These are phyloP conservation scores for Chanos chanos DNA, from an alignment of 2,797 vertebrate genomes.

Conservation along the genomic window DNA sequence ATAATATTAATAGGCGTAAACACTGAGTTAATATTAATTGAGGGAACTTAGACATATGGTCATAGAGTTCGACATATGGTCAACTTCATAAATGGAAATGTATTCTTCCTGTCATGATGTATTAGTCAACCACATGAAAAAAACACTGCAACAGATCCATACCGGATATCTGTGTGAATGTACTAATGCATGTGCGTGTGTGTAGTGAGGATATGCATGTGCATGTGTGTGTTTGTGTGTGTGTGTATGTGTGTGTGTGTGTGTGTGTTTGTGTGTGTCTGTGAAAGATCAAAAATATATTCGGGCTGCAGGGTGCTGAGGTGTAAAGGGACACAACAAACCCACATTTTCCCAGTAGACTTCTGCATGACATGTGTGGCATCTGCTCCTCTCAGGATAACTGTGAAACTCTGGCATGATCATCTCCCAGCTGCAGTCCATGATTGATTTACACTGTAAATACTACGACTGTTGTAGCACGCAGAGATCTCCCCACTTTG, in stretches of 20 bases:
- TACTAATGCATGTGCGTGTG: neutral
- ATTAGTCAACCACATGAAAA: too few species aligned
- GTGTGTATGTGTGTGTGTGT: neutral
- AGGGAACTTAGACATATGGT: too few species aligned
- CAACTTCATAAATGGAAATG: too few species aligned
- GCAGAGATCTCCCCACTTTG: too few species aligned
- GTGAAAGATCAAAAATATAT: constrained; percentile 3
- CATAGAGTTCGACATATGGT: too few species aligned
- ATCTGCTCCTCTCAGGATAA: constrained; percentile 30
- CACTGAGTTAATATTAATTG: too few species aligned
- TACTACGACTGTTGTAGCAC: too few species aligned
- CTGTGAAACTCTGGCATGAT: too few species aligned
- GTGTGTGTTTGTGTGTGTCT: neutral
- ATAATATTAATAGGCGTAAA: too few species aligned
- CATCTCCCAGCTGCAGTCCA: constrained; percentile 10
- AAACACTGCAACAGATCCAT: too few species aligned
- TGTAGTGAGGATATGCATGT: neutral
- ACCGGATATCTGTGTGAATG: neutral
- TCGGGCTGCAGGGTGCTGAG: constrained; percentile 19
- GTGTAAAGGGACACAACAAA: constrained; percentile 13
- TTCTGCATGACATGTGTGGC: constrained; percentile 8
- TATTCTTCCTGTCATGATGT: too few species aligned
- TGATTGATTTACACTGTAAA: too few species aligned
- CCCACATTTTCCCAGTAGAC: constrained; percentile 19
- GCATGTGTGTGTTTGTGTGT: constrained; percentile 8